Conservation (phyloP, 2,797 vertebrate species). For the Oophaga sylvatica region DNA sequence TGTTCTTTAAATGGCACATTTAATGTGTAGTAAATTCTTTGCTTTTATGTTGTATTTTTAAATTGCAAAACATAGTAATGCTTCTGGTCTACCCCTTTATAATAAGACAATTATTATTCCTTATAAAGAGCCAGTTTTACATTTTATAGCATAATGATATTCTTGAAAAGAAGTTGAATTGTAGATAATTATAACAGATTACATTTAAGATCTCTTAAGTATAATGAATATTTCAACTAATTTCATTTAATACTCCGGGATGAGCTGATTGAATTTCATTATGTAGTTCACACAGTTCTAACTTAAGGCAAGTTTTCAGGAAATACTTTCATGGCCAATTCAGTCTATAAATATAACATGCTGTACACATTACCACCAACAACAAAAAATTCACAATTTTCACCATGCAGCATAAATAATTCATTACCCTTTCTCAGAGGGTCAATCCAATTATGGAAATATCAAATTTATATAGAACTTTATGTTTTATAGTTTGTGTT, state of each 20-base stretch:
- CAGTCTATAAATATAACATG: not conserved
- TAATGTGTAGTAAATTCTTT: not conserved
- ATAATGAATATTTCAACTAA: not conserved
- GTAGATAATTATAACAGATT: conserved; percentile 4
- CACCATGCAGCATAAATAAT: too few species aligned
- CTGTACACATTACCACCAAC: not conserved
- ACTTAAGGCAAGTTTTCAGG: too few species aligned
- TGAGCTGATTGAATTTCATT: not conserved
- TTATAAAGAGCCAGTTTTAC: not conserved
- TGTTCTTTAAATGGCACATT: not conserved
- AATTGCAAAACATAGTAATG: not conserved
- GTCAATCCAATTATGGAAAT: too few species aligned
- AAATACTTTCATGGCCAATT: not conserved
- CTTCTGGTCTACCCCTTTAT: not conserved
- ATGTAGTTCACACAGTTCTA: not conserved
- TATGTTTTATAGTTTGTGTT: too few species aligned
- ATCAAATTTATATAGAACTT: too few species aligned
- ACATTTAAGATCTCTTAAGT: not conserved
- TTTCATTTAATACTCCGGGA: not conserved
- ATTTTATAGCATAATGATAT: not conserved
- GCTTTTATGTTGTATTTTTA: not conserved
- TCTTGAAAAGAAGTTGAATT: conserved; percentile 18
- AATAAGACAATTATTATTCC: not conserved
- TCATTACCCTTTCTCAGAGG: too few species aligned
- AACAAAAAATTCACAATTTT: too few species aligned